Base-by-base conservation (phyloP, 1,140 invertebrate species). In the Hetaerina americana region DNA sequence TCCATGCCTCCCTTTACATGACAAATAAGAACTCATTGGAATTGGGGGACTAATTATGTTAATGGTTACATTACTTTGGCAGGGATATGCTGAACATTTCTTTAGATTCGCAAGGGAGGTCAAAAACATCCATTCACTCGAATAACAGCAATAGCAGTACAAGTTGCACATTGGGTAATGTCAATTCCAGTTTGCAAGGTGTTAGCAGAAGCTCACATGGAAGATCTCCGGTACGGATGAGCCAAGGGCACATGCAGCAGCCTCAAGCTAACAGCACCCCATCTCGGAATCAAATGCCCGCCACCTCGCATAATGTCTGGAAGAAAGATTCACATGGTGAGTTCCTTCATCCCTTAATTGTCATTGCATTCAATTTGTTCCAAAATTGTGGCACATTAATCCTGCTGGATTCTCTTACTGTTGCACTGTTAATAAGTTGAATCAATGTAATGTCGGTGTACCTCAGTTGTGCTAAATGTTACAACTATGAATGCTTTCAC, bases 61-160 rank as follows among this genome's bases (percentile, higher is more conserved):
- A 57, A 57, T 10, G 2, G 22, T 57, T 57, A 3, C 2, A 57
- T 57, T 72, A n/a, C 68, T 6, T 3, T n/a, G n/a, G n/a, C 26
- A 72, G 72, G 72, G 72, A 72, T 8, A 12, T 68, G n/a, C 27
- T 72, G 24, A 69, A 40, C 24, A 66, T 72, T 49, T 72, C 72
- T 5, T 10, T 72, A 18, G 72, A 72, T 18, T 72, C 72, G 2
- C 40, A 57, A n/a, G 40, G 40, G 2, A 12, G 40, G 15, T n/a
- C 15, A 12, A 57, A 57, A 57, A n/a, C 15, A 18, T 57, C 40
- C 22, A n/a, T 57, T 12, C 15, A 57, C 22, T 57, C 40, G 22
- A 57, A 57, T 57, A 57, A 57, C 15, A n/a, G 15, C 2, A n/a
- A n/a, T 18, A 57, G 40, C 40, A 57, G 22, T 10, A n/a, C 40